A percentile compares a stretch with the other conserved stretches of the same genome.
Evolutionary conservation across 2,888 invertebrate species (phyloP).

Genomic region (Leistus spinibarbis): DNA sequence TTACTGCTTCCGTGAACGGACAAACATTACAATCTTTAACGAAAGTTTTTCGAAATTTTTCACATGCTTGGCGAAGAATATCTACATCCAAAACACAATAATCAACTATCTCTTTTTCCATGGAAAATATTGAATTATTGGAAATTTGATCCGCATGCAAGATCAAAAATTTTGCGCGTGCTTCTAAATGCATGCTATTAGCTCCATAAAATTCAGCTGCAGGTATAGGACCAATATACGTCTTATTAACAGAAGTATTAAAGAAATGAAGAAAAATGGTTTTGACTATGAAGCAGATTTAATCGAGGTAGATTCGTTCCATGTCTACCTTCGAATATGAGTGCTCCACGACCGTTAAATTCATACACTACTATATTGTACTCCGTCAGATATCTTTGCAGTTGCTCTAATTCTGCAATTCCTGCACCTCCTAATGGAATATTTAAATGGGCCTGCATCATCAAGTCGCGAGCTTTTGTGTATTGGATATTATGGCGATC

Average conservation of each 20-base stretch:
- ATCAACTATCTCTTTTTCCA: constrained; percentile 43
- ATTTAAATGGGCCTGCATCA: background rate
- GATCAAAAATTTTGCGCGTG: too few relatives aligned
- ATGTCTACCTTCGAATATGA: background rate
- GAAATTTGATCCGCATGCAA: too few relatives aligned
- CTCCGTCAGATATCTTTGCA: background rate
- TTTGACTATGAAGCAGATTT: background rate
- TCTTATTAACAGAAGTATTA: too few relatives aligned
- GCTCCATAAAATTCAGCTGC: too few relatives aligned
- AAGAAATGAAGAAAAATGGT: too few relatives aligned
- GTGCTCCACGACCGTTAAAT: background rate
- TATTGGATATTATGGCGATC: background rate
- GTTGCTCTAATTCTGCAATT: background rate
- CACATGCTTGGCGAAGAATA: constrained; percentile 46
- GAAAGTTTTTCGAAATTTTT: constrained; percentile 45
- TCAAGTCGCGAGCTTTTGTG: background rate
- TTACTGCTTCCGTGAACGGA: constrained; percentile 46
- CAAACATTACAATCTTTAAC: constrained; percentile 42
- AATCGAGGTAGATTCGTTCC: background rate
- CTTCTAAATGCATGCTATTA: too few relatives aligned
- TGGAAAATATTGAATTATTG: too few relatives aligned
- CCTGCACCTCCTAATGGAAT: background rate
- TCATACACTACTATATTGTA: background rate
- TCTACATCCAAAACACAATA: constrained; percentile 45
- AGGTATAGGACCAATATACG: too few relatives aligned